A percentile compares a stretch with the other conserved stretches of the same genome.
Conservation (phyloP, 2,797 vertebrate genomes). For the Toxotes lorentzi region DNA sequence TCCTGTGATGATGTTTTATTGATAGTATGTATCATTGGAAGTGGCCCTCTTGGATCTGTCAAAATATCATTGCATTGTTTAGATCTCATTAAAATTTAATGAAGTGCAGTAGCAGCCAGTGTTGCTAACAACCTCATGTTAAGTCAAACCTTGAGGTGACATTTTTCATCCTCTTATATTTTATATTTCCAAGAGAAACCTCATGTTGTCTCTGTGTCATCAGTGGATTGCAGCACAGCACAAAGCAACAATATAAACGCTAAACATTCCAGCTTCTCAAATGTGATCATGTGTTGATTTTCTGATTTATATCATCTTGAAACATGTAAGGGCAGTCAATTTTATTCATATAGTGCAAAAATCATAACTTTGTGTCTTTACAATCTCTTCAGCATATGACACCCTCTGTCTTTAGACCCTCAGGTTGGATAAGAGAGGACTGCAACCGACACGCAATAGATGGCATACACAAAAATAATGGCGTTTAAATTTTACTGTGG, state of each 20-base stretch:
- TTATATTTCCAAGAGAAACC: conserved; percentile 5
- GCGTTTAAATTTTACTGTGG: neutral
- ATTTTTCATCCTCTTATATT: conserved; percentile 32
- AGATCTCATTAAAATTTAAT: conserved; percentile 72
- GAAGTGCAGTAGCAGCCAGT: conserved; percentile 36
- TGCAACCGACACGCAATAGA: neutral
- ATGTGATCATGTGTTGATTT: neutral
- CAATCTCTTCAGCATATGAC: neutral
- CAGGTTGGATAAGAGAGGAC: neutral
- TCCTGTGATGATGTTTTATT: conserved; percentile 80
- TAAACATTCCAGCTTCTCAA: neutral
- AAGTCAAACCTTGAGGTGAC: conserved; percentile 1
- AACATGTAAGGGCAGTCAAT: neutral
- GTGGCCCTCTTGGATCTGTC: conserved; percentile 65
- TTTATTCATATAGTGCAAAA: neutral
- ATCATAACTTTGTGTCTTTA: neutral
- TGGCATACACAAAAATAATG: neutral
- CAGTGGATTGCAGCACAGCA: neutral
- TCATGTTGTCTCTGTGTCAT: neutral
- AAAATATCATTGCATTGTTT: conserved; percentile 73
- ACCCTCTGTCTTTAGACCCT: neutral
- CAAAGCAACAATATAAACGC: neutral
- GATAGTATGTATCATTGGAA: conserved; percentile 61
- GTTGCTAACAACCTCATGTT: conserved; percentile 16
- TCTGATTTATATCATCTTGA: neutral